phyloP scores from a whole-genome alignment of 1,140 invertebrate genomes.

The Aphelenchoides fujianensis region DNA sequence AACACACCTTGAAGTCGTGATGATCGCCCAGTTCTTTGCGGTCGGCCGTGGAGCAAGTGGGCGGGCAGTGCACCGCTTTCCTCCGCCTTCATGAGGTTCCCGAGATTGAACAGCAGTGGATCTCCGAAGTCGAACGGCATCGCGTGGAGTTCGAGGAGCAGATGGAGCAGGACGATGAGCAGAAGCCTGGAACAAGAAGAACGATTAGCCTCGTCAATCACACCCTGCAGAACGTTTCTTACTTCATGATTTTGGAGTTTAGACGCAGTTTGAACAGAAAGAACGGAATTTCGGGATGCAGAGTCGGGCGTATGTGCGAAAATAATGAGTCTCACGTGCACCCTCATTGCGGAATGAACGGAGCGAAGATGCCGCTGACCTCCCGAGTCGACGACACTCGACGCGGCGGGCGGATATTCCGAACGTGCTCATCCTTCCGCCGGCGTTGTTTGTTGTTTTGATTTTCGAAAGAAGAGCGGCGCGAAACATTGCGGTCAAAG shows the following conservation, averaged over 20 bases:
- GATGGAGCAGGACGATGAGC: not conserved
- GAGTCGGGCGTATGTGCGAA: no score
- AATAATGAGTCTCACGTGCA: no score
- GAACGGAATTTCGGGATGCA: no score
- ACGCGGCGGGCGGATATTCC: not conserved
- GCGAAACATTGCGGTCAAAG: no score
- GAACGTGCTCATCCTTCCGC: not conserved
- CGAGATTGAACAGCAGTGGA: not conserved
- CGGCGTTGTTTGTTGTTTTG: not conserved
- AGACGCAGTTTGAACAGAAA: conserved; percentile 1
- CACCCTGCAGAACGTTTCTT: no score
- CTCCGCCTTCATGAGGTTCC: not conserved
- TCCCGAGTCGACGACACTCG: not conserved
- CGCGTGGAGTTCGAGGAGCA: not conserved
- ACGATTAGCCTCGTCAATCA: no score
- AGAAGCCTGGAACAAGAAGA: not conserved
- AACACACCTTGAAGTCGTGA: not conserved
- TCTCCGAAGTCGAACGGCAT: not conserved
- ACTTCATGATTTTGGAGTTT: no score
- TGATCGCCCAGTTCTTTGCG: not conserved
- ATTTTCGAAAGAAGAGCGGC: not conserved
- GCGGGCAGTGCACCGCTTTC: not conserved
- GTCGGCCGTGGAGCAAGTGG: not conserved
- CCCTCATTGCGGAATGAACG: no score
- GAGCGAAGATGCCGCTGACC: no score